Percentiles rank a stretch among this genome's conserved stretches.
These are phyloP conservation scores for Leptonema lineaticorne DNA, from an alignment of 1,140 invertebrate species.

Conservation along the genomic window DNA sequence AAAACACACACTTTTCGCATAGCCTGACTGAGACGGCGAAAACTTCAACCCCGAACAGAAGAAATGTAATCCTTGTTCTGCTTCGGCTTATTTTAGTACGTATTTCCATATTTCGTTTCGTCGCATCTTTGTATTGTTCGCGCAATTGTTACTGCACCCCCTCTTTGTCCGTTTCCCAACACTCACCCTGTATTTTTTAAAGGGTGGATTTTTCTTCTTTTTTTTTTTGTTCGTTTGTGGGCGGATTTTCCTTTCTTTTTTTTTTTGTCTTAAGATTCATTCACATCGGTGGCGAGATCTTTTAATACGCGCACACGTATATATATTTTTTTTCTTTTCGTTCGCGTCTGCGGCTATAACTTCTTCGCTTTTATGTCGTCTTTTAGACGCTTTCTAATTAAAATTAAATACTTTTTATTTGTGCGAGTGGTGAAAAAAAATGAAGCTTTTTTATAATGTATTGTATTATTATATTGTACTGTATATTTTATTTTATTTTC, in stretches of 20 bases:
- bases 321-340: background rate
- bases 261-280: background rate
- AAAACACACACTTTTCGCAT: conserved; percentile 22
- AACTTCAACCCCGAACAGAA: conserved; percentile 18
- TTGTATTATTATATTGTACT: no score
- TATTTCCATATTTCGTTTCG: conserved; percentile 30
- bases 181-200: no score
- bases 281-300: no score
- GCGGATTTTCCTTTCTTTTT: background rate
- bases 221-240: background rate
- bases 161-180: no score
- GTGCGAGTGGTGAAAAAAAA: no score
- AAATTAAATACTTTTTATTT: background rate
- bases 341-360: background rate
- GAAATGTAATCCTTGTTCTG: conserved; percentile 26
- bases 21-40: conserved; percentile 11
- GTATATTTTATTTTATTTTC: no score
- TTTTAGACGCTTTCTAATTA: background rate
- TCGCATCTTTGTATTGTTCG: background rate
- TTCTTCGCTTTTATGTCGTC: background rate
- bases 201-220: no score
- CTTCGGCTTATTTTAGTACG: conserved; percentile 16
- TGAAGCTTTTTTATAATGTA: no score
- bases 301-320: background rate
- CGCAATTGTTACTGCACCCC: no score